Base-by-base conservation (phyloP, 2,113 vertebrate species). In the Centrocercus urophasianus region DNA sequence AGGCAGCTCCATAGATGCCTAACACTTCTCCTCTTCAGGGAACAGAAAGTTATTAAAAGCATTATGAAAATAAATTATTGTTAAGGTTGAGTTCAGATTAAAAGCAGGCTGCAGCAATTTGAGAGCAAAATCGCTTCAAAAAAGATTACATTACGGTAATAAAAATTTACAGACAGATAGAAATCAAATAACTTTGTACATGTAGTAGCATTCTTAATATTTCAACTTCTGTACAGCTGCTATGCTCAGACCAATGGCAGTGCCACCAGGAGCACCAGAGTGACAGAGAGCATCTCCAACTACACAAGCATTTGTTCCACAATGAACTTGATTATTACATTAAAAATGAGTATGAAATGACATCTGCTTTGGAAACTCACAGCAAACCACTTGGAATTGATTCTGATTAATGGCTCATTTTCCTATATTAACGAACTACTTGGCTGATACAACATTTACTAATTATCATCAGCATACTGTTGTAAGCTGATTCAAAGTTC, bases 401-500 rank as follows among this genome's bases (percentile, higher is more conserved):
- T 86, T 75, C 64, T n/a, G 73, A 94, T 84, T 77, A 93, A 73
- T 1, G 4, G 72, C 85, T 91, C 61, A 25, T 86, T 83, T 83
- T 83, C 56, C 67, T 67, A 48, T 73, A 76, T 76, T 60, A 89
- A 92, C 60, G 78, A 95, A 74, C 83, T 63, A 38, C 87, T 83
- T 52, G 38, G 86, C 86, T 94, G 92, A 74, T 83, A 78, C 3
- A 7, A 84, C 74, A 65, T 52, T 27, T 65, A 81, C 69, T 40
- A 83, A 86, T 93, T 91, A 91, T 70, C 73, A 81, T 43, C 86
- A 86, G 70, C 57, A 47, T n/a, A 88, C 75, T 60, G 65, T 12
- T 65, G 63, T 17, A 86, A 88, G 61, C 70, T 50, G 83, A 92
- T 88, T 54, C 76, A 86, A 88, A 91, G 88, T 90, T 96, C 82